Evolutionary conservation across 2,888 invertebrate species (phyloP).

Genomic region (Suillia variegata): DNA sequence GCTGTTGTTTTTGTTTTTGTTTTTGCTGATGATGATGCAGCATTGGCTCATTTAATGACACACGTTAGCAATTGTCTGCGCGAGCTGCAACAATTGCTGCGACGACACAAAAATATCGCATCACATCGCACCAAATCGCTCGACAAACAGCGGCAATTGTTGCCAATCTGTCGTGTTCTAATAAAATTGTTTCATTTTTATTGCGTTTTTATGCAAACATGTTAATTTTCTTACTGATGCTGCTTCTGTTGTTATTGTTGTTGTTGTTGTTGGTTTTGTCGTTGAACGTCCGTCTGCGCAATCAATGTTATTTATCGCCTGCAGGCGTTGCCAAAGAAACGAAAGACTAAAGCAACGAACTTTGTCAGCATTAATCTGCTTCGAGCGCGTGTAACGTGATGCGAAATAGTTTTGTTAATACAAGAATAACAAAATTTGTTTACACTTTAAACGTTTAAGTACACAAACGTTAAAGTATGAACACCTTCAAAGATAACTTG

Average conservation of each 20-base stretch:
- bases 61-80: constrained; percentile 10
- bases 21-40: constrained; percentile 30
- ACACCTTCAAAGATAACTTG: too few species aligned
- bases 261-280: constrained; percentile 16
- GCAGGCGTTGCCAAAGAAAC: constrained; percentile 27
- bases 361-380: constrained; percentile 17
- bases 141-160: too few species aligned
- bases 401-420: too few species aligned
- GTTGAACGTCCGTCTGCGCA: neutral
- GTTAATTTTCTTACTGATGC: constrained; percentile 1
- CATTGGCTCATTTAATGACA: constrained; percentile 41
- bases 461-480: too few species aligned
- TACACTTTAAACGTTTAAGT: too few species aligned
- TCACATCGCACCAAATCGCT: too few species aligned
- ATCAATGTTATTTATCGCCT: constrained; percentile 29
- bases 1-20: constrained; percentile 16
- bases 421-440: too few species aligned
- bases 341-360: constrained; percentile 50
- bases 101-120: too few species aligned
- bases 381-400: too few species aligned
- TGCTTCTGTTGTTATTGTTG: neutral
- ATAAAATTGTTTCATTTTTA: constrained; percentile 48
- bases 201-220: constrained; percentile 52
- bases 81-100: neutral
- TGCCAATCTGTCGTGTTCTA: constrained; percentile 52